A percentile compares a stretch with the other conserved stretches of the same genome.
Evolutionary conservation across 2,797 vertebrate species (phyloP).

Genomic region (Sebastes iracundus): DNA sequence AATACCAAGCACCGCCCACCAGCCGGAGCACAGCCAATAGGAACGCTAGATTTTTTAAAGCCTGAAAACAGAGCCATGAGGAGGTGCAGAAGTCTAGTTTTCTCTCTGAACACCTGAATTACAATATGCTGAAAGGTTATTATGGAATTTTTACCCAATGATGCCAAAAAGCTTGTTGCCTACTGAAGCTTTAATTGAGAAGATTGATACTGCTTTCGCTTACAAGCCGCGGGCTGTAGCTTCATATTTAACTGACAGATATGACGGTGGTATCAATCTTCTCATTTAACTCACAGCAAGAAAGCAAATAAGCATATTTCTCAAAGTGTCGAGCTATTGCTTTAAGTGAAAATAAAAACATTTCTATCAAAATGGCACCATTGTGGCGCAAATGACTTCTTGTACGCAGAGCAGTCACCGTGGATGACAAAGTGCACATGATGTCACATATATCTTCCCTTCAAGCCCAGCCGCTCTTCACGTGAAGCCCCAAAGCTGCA

Average conservation of each 20-base stretch:
- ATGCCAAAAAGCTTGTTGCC: too few species aligned
- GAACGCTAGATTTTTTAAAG: too few species aligned
- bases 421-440: not conserved
- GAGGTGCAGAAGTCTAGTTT: too few species aligned
- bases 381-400: not conserved
- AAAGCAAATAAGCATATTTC: not conserved
- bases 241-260: not conserved
- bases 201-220: accelerated
- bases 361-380: not conserved
- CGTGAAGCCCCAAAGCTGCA: not conserved
- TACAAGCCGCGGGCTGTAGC: not conserved
- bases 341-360: not conserved
- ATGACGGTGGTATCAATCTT: not conserved
- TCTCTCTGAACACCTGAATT: too few species aligned
- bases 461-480: not conserved
- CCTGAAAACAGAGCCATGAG: too few species aligned
- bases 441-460: not conserved
- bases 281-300: not conserved
- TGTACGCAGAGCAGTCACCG: not conserved
- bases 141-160: too few species aligned
- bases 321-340: too few species aligned
- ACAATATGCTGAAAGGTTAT: too few species aligned
- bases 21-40: too few species aligned
- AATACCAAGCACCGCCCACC: too few species aligned
- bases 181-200: too few species aligned